These are phyloP conservation scores for Staurois parvus DNA, from an alignment of 2,797 vertebrate species.

Conservation along the genomic window DNA sequence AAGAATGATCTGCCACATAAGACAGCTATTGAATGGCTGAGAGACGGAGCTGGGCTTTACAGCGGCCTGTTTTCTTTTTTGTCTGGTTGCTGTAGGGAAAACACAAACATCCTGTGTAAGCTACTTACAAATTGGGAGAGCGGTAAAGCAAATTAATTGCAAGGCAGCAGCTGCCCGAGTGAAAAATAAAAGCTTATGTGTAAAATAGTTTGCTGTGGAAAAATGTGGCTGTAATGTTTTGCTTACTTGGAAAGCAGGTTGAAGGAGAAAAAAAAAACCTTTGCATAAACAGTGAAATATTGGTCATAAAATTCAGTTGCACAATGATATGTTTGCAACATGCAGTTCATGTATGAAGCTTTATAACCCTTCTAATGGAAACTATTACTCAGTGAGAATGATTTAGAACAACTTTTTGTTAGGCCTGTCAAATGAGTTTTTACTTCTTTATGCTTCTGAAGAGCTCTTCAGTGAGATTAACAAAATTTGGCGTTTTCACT, in stretches of 20 bases:
- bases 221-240: constrained; percentile 55
- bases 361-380: neutral
- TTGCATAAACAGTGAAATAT: constrained; percentile 32
- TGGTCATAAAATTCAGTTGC: constrained; percentile 35
- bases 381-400: neutral
- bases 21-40: constrained; percentile 59
- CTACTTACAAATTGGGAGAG: constrained; percentile 61
- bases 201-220: constrained; percentile 56
- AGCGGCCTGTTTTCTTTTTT: constrained; percentile 60
- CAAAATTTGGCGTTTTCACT: no score
- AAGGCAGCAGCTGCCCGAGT: constrained; percentile 47
- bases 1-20: constrained; percentile 58
- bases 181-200: constrained; percentile 59
- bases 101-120: constrained; percentile 62
- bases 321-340: constrained; percentile 20
- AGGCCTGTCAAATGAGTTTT: no score
- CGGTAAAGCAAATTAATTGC: constrained; percentile 56
- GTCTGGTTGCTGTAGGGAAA: constrained; percentile 63
- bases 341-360: neutral
- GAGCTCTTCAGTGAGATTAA: no score
- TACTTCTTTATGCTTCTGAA: no score
- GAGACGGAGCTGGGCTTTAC: constrained; percentile 49
- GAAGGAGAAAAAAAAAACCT: constrained; percentile 33
- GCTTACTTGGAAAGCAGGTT: constrained; percentile 57
- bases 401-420: neutral